Percentiles rank a stretch among this genome's conserved stretches.
These are phyloP conservation scores for Machaerirhynchus nigripectus DNA, from an alignment of 2,113 vertebrate genomes.

Conservation along the genomic window DNA sequence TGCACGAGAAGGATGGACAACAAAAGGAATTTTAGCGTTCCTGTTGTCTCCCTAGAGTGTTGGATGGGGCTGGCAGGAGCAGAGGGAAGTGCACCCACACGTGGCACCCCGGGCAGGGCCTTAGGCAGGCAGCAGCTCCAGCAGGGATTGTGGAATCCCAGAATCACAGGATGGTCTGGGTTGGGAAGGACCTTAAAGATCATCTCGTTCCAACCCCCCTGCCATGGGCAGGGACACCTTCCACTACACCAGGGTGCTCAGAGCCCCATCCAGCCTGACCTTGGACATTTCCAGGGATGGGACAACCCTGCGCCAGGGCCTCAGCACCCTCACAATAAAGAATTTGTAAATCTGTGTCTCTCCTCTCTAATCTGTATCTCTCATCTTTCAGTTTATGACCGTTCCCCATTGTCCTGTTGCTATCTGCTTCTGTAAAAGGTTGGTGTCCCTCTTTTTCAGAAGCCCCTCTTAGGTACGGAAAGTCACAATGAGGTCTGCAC, in stretches of 20 bases:
- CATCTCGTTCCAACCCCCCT: fast-evolving
- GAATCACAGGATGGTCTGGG: not conserved
- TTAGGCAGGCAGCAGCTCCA: not conserved
- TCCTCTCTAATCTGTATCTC: not conserved
- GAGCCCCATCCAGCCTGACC: not conserved
- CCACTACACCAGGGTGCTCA: not conserved
- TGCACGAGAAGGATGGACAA: not conserved
- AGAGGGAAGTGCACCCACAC: not conserved
- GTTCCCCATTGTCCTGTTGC: not conserved
- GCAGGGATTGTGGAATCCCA: not conserved
- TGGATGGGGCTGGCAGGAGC: not conserved
- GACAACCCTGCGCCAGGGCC: not conserved
- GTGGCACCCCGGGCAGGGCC: not conserved
- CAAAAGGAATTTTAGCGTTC: not conserved
- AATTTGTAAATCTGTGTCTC: not conserved
- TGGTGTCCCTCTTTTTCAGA: not conserved
- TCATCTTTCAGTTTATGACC: not conserved
- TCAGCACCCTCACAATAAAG: not conserved
- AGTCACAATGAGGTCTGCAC: not conserved
- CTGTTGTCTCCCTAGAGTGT: not conserved
- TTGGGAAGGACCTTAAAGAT: not conserved
- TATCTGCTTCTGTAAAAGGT: not conserved
- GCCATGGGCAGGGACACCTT: not conserved
- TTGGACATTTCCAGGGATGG: not conserved
- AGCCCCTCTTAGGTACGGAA: not conserved